Percentiles rank a stretch among this genome's conserved stretches.
phyloP scores from a whole-genome alignment of 2,113 vertebrate genomes.

The Pavo muticus region DNA sequence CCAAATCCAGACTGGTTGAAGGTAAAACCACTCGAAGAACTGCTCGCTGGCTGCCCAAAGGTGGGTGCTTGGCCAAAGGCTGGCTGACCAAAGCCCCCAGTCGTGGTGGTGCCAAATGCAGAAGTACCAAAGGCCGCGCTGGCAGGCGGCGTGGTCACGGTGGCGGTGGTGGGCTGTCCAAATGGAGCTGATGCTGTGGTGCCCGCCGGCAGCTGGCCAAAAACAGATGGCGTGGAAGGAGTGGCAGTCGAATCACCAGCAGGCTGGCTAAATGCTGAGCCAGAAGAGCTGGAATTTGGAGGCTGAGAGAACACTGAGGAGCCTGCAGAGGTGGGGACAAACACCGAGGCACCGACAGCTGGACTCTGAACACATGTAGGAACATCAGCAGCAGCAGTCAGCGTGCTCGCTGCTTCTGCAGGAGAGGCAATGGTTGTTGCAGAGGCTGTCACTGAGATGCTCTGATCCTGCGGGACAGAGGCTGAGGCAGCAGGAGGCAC shows the following conservation, averaged over 20 bases:
- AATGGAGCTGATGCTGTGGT: constrained; percentile 69
- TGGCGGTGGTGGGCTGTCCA: constrained; percentile 60
- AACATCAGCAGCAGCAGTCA: not conserved
- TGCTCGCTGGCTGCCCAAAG: constrained; percentile 84
- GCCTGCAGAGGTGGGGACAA: constrained; percentile 53
- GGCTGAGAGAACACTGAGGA: constrained; percentile 67
- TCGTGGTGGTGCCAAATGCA: constrained; percentile 70
- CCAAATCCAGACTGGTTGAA: constrained; percentile 82
- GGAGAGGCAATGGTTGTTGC: not conserved
- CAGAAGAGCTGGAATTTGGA: constrained; percentile 43
- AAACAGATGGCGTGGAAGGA: constrained; percentile 47
- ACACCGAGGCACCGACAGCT: not conserved
- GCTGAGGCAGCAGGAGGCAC: not conserved
- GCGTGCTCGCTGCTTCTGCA: not conserved
- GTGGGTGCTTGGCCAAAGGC: constrained; percentile 84
- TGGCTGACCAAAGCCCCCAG: constrained; percentile 81
- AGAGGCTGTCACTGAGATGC: not conserved
- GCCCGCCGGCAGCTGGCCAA: constrained; percentile 71
- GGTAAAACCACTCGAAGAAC: constrained; percentile 78
- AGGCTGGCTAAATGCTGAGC: constrained; percentile 78
- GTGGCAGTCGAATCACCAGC: constrained; percentile 24
- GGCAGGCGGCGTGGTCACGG: constrained; percentile 2
- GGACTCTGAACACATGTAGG: constrained; percentile 17
- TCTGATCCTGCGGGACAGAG: not conserved
- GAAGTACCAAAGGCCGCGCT: constrained; percentile 77